Evolutionary conservation across 2,113 vertebrate genomes (phyloP), one percentile per base, ranked within the genome.

Genomic region (Pollimyrus isidori): DNA sequence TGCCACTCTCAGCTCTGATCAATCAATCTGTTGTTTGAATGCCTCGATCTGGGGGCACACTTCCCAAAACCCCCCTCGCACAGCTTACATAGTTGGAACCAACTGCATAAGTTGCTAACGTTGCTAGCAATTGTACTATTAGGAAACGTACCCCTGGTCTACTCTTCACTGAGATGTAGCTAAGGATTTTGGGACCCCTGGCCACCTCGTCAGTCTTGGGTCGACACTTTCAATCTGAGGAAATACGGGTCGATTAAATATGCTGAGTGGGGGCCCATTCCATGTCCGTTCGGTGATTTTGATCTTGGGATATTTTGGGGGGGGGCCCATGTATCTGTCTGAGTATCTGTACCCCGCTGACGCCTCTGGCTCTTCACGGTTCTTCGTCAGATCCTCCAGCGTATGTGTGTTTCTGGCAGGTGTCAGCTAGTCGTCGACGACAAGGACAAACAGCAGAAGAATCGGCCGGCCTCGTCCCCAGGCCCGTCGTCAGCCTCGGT

Each of bases 341-440:
- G 58, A n/a, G 58, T 26, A n/a, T 65, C n/a, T 10, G 7, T 30
- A 26, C 10, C 26, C n/a, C n/a, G 3, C 62, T 65, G 11, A 39
- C 7, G 0, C 7, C 76, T 42, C 19, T 46, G 21, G n/a, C 82
- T 48, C 45, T 46, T 84, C 2, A n/a, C 26, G 17, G 9, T 84
- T 7, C 3, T 46, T n/a, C 23, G n/a, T 48, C 21, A 17, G 21
- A 84, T 19, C 45, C n/a, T 84, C 30, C 26, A 58, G 49, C 49
- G 11, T 35, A 56, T n/a, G 39, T 26, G 1, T 45, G 53, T 87
- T 11, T 87, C 52, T 92, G 90, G 69, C 86, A 99, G 98, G 88
- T 98, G 97, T 89, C 96, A 97, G 89, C 94, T 99, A 90, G 89
- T 96, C 87, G 93, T 99, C 87, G 98, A 99, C 52, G 97, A 98